Conservation (phyloP, 2,797 vertebrate genomes). For the Oryzias dopingdopingensis region DNA sequence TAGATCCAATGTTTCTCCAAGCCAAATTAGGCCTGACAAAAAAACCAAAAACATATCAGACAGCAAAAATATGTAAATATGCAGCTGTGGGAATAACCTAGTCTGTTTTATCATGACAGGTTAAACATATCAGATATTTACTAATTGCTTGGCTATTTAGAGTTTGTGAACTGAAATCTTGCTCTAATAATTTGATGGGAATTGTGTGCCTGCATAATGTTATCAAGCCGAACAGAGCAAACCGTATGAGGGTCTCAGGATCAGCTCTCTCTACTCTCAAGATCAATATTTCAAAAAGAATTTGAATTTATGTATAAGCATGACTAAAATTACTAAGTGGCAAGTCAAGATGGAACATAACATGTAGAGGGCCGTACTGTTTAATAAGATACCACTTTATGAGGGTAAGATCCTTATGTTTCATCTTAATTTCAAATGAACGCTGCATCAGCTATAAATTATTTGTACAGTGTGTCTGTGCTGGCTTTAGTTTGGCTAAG, state of each 20-base stretch:
- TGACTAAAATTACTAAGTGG: slow-evolving; percentile 29
- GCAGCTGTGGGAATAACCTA: slow-evolving; percentile 27
- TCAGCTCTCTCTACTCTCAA: not conserved
- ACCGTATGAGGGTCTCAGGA: slow-evolving; percentile 1
- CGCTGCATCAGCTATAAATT: slow-evolving; percentile 66
- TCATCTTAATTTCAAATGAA: slow-evolving; percentile 70
- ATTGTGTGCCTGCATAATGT: slow-evolving; percentile 17
- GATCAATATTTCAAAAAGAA: slow-evolving; percentile 43
- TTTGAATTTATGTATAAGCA: slow-evolving; percentile 49
- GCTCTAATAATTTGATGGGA: slow-evolving; percentile 25
- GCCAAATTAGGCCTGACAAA: slow-evolving; percentile 70
- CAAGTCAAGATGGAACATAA: slow-evolving; percentile 28
- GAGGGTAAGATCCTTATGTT: slow-evolving; percentile 34
- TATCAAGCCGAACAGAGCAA: slow-evolving; percentile 14
- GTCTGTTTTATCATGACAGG: slow-evolving; percentile 36
- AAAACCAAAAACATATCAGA: slow-evolving; percentile 67
- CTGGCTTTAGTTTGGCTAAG: slow-evolving; percentile 63
- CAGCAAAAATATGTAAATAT: slow-evolving; percentile 46
- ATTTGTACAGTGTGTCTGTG: slow-evolving; percentile 66
- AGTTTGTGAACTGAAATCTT: slow-evolving; percentile 21
- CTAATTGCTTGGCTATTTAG: slow-evolving; percentile 39
- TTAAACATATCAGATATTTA: slow-evolving; percentile 48
- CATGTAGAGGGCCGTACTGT: slow-evolving; percentile 19
- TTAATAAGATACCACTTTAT: slow-evolving; percentile 52
- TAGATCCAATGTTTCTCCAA: slow-evolving; percentile 55